phyloP scores from a whole-genome alignment of 2,113 vertebrate species.

The Campylorhamphus procurvoides region DNA sequence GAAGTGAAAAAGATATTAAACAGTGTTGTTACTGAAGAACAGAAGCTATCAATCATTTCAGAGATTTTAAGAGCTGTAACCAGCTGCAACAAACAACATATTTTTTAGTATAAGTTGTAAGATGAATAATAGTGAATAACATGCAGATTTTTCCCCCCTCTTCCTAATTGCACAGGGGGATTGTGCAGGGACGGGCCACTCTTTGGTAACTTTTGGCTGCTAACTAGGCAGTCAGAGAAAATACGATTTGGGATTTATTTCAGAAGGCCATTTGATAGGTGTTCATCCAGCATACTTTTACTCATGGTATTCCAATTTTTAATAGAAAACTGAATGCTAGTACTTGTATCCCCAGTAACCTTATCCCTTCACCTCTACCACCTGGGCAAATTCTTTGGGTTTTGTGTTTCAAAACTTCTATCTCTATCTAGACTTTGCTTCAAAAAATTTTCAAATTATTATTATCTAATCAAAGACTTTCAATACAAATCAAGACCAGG shows the following conservation, averaged over 20 bases:
- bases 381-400: background rate
- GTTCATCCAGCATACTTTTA: background rate
- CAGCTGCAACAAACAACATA: background rate
- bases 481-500: background rate
- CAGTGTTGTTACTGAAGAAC: background rate
- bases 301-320: background rate
- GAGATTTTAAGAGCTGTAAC: background rate
- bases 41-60: background rate
- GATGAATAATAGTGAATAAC: background rate
- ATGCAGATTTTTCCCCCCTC: rapidly evolving
- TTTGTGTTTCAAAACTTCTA: background rate
- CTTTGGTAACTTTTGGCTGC: background rate
- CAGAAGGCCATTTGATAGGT: background rate
- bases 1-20: background rate
- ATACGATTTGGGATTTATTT: background rate
- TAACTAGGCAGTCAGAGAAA: background rate
- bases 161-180: background rate
- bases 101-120: background rate
- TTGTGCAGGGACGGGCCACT: background rate
- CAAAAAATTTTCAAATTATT: background rate
- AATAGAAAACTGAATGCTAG: background rate
- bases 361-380: background rate
- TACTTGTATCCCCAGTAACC: background rate
- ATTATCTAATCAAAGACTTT: background rate
- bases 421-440: background rate